Evolutionary conservation across 2,113 vertebrate species (phyloP), one percentile per base, ranked within the genome.

Genomic region (Gyps fulvus): DNA sequence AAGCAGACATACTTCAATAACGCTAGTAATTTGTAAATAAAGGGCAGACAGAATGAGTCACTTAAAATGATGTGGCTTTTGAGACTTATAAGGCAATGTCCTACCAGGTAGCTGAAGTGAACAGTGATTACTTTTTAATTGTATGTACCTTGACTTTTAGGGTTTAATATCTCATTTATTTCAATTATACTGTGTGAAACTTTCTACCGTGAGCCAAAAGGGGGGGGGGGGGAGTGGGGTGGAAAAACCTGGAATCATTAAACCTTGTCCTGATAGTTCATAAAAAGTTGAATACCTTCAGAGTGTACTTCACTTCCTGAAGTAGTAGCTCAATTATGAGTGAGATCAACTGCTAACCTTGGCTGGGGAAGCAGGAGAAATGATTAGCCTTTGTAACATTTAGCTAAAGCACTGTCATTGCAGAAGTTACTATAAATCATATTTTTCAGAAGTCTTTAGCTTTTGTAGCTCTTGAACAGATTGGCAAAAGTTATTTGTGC

Each of bases 11-110:
- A 70, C 69, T 91, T 88, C 77, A 63, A 1, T 62, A 88, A 40
- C 34, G 65, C 76, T 71, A 50, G 87, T 78, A 72, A 93, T 86
- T 95, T 90, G 76, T 90, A 92, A 95, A 94, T 81, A 97, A 89
- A 83, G 40, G 34, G 6, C 36, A 91, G 82, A 73, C 54, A 92
- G 79, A 89, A 62, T 36, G 52, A 89, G 22, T 93, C 32, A 13
- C 7, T 54, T 66, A 62, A 47, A 89, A 80, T 36, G 17, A 63
- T 57, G 17, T 63, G 85, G 22, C 80, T 93, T 92, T 69, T 76
- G 65, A 80, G 38, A 72, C 77, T 97, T 80, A 58, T 9, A 87
- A 70, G 50, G 71, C 1, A 2, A 54, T 49, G 27, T 69, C 59
- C 89, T 54, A 63, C 74, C 38, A 92, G 34, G 49, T 73, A 92